Percentiles rank a stretch among this genome's conserved stretches.
These are phyloP conservation scores for Unio pictorum DNA, from an alignment of 2,888 invertebrate species.

Conservation along the genomic window DNA sequence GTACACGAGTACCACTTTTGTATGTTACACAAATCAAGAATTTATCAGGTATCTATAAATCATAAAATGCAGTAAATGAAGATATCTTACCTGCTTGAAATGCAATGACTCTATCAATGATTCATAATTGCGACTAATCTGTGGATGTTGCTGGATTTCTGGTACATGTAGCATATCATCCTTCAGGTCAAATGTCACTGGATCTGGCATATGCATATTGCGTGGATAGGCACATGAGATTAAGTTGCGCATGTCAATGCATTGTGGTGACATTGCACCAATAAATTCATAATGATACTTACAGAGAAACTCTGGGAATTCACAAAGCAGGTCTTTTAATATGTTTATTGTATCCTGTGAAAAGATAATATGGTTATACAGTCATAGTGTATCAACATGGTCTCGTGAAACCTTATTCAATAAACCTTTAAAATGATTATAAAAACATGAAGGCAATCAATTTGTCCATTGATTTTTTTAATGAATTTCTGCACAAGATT, in stretches of 20 bases:
- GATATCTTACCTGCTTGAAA: slow-evolving; percentile 82
- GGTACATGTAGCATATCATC: slow-evolving; percentile 55
- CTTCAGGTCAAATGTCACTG: slow-evolving; percentile 97
- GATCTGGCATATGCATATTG: slow-evolving; percentile 98
- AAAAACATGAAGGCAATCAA: background rate
- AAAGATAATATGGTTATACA: slow-evolving; percentile 2
- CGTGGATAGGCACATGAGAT: slow-evolving; percentile 98
- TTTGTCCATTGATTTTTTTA: no score
- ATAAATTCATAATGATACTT: slow-evolving; percentile 76
- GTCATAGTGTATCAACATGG: background rate
- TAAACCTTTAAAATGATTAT: background rate
- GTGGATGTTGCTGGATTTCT: slow-evolving; percentile 36
- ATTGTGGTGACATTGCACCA: slow-evolving; percentile 99
- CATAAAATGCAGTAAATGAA: background rate
- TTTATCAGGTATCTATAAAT: no score
- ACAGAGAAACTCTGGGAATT: slow-evolving; percentile 99
- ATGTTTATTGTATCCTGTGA: slow-evolving; percentile 85
- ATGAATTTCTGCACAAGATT: no score
- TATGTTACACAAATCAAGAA: no score
- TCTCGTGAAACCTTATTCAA: background rate
- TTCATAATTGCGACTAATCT: slow-evolving; percentile 80
- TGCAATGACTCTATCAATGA: slow-evolving; percentile 87
- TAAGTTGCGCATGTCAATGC: slow-evolving; percentile 97
- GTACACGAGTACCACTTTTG: no score
- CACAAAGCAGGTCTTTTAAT: slow-evolving; percentile 93